Conservation (phyloP, 2,797 vertebrate genomes). For the Astyanax mexicanus region DNA sequence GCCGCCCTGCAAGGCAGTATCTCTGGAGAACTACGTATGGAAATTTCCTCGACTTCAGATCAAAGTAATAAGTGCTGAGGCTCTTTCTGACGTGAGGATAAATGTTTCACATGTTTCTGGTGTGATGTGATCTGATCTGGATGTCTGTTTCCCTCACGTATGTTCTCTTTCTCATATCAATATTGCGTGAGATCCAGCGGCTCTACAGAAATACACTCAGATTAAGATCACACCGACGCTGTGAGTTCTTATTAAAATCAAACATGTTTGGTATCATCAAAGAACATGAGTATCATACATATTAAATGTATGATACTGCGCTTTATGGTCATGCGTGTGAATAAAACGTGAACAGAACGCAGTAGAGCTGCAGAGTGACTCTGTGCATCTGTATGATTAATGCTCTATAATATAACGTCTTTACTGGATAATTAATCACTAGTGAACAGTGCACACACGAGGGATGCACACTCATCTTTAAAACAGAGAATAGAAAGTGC, state of each 20-base stretch:
- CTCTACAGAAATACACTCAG: not conserved
- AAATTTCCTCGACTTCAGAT: constrained; percentile 34
- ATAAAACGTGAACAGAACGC: not conserved
- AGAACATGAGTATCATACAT: not conserved
- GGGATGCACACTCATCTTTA: too few species aligned
- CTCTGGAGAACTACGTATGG: constrained; percentile 3
- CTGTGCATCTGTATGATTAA: too few species aligned
- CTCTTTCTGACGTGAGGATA: constrained; percentile 21
- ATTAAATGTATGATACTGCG: not conserved
- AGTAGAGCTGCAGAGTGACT: too few species aligned
- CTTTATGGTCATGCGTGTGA: not conserved
- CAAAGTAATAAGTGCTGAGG: constrained; percentile 25
- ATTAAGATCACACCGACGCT: not conserved
- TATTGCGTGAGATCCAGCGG: not conserved
- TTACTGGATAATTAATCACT: not conserved
- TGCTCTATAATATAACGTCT: not conserved
- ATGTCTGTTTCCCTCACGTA: not conserved
- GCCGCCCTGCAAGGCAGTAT: constrained; percentile 1
- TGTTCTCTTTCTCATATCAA: not conserved
- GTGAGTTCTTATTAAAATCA: constrained; percentile 3
- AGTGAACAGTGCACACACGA: not conserved
- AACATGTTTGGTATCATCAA: not conserved
- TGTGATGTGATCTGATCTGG: constrained; percentile 6
- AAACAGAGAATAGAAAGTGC: too few species aligned
- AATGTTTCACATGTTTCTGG: constrained; percentile 25